Evolutionary conservation across 2,113 vertebrate species (phyloP).

Genomic region (Myanophis thanlyinensis): DNA sequence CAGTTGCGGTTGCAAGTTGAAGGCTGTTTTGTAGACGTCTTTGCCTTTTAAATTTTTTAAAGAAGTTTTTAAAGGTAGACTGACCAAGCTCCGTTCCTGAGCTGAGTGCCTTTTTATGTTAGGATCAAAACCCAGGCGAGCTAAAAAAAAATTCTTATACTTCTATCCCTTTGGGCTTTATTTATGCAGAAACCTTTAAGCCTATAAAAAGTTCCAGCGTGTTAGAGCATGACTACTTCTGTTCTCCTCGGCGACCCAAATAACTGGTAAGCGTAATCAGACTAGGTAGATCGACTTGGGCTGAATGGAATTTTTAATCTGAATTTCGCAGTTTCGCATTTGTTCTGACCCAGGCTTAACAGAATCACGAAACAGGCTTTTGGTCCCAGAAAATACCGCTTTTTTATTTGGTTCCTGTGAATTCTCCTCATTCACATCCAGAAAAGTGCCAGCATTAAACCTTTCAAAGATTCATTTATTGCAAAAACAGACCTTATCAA

Average conservation of each 20-base stretch:
- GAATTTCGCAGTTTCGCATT: too few relatives aligned
- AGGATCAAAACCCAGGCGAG: neutral
- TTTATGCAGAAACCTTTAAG: neutral
- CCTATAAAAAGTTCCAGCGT: neutral
- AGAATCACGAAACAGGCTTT: too few relatives aligned
- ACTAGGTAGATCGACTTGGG: too few relatives aligned
- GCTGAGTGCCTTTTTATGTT: constrained; percentile 18
- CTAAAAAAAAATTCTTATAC: constrained; percentile 3
- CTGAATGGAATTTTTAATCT: neutral
- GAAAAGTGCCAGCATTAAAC: too few relatives aligned
- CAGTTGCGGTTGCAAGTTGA: too few relatives aligned
- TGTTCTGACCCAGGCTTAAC: too few relatives aligned
- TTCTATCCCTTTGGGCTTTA: neutral
- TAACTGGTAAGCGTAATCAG: neutral
- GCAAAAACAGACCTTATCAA: too few relatives aligned
- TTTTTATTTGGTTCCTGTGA: too few relatives aligned
- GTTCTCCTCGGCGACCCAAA: neutral
- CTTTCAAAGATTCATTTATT: too few relatives aligned
- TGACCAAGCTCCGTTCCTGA: neutral
- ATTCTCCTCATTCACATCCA: too few relatives aligned
- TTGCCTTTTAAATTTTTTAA: neutral
- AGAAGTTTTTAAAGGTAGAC: neutral
- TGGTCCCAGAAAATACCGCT: too few relatives aligned
- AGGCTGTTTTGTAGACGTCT: too few relatives aligned
- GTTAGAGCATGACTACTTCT: neutral